Percentiles rank a stretch among this genome's conserved stretches.
phyloP scores from a whole-genome alignment of 2,113 vertebrate genomes.

The Sylvilagus bachmani region DNA sequence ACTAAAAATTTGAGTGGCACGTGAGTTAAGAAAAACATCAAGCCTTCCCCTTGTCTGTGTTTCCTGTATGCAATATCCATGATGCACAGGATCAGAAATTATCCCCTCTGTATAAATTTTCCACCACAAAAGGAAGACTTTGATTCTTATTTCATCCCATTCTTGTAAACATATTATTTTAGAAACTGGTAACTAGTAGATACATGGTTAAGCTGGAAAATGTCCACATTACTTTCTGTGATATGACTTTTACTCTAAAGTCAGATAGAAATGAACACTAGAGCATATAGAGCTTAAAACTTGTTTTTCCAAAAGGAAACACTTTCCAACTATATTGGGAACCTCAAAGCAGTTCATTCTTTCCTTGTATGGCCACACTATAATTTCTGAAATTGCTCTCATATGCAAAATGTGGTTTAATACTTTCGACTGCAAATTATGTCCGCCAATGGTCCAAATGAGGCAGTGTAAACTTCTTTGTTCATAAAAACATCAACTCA shows the following conservation, averaged over 20 bases:
- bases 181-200: neutral
- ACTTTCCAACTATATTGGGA: neutral
- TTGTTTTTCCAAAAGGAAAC: neutral
- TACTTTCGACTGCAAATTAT: neutral
- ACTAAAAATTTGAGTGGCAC: no score
- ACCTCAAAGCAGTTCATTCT: neutral
- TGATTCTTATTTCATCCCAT: neutral
- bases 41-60: neutral
- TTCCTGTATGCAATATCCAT: neutral
- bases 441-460: neutral
- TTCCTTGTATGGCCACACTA: neutral
- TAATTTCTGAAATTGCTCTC: neutral
- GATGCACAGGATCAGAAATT: neutral
- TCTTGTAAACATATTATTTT: neutral
- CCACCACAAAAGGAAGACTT: neutral
- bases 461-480: neutral
- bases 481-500: neutral
- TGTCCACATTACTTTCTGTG: neutral
- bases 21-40: no score
- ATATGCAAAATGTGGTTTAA: neutral
- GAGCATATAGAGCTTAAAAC: neutral
- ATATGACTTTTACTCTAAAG: neutral
- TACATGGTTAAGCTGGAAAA: neutral
- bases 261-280: neutral
- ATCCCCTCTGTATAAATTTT: neutral